Evolutionary conservation across 2,888 invertebrate genomes (phyloP).

Genomic region (Tenthredo livida): DNA sequence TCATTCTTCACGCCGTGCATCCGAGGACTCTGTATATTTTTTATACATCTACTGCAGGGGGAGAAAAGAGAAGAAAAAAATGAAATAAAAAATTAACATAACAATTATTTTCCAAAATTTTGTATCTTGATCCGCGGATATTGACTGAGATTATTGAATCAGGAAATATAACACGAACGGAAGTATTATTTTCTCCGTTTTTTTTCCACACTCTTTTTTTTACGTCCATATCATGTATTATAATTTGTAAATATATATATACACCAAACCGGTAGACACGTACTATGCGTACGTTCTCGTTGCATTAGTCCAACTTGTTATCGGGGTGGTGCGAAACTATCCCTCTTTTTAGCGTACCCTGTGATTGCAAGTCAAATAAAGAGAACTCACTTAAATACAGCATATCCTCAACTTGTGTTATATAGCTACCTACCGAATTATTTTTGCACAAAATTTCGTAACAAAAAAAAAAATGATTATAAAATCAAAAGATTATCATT

Average conservation of each 20-base stretch:
- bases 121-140: too few relatives aligned
- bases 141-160: background rate
- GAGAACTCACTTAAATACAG: constrained; percentile 45
- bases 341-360: constrained; percentile 72
- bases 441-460: background rate
- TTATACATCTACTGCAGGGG: background rate
- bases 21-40: too few relatives aligned
- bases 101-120: background rate
- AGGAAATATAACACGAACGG: background rate
- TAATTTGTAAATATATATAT: background rate
- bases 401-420: constrained; percentile 12
- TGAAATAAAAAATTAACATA: too few relatives aligned
- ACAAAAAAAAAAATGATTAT: too few relatives aligned
- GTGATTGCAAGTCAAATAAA: constrained; percentile 73
- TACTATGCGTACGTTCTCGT: constrained; percentile 51
- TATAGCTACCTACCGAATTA: background rate
- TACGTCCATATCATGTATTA: background rate
- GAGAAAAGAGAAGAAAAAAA: background rate
- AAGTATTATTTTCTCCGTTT: background rate
- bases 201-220: background rate
- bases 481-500: too few relatives aligned
- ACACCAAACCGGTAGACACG: background rate
- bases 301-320: constrained; percentile 68
- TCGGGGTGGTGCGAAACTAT: constrained; percentile 72
- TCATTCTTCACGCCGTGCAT: background rate